phyloP scores from a whole-genome alignment of 2,797 vertebrate species.

The Cynopterus sphinx region DNA sequence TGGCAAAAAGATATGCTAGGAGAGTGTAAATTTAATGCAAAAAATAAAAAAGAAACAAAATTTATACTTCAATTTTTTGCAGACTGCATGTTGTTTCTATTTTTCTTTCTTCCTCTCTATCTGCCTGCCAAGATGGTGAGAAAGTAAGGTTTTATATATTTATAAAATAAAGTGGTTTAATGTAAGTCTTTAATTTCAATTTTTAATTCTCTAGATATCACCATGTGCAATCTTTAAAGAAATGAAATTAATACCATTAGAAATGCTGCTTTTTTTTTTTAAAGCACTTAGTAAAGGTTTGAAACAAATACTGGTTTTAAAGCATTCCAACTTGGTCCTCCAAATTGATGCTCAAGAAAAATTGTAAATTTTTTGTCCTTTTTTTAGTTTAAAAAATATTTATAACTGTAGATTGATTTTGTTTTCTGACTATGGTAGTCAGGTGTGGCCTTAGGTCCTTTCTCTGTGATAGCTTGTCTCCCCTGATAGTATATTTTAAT shows the following conservation, averaged over 20 bases:
- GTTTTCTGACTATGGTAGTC: neutral
- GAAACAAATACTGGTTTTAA: neutral
- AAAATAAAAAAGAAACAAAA: neutral
- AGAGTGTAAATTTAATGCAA: neutral
- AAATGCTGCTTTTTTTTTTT: neutral
- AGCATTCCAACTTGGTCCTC: neutral
- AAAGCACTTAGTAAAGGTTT: neutral
- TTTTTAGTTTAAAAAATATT: neutral
- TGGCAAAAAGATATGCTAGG: neutral
- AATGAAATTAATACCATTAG: neutral
- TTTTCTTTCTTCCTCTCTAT: neutral
- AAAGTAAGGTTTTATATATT: neutral
- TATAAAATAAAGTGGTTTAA: neutral
- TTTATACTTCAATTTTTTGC: neutral
- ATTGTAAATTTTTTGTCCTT: neutral
- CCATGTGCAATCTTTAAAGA: neutral
- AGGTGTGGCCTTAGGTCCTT: neutral
- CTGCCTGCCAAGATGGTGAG: neutral
- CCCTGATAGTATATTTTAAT: neutral
- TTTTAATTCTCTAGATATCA: neutral
- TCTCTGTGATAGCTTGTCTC: neutral
- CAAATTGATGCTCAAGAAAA: neutral
- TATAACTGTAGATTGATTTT: neutral
- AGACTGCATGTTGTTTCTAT: neutral
- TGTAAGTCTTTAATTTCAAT: neutral